Percentiles rank a stretch among this genome's conserved stretches.
Conservation (phyloP, 2,797 vertebrate genomes). For the Serranus cabrilla region DNA sequence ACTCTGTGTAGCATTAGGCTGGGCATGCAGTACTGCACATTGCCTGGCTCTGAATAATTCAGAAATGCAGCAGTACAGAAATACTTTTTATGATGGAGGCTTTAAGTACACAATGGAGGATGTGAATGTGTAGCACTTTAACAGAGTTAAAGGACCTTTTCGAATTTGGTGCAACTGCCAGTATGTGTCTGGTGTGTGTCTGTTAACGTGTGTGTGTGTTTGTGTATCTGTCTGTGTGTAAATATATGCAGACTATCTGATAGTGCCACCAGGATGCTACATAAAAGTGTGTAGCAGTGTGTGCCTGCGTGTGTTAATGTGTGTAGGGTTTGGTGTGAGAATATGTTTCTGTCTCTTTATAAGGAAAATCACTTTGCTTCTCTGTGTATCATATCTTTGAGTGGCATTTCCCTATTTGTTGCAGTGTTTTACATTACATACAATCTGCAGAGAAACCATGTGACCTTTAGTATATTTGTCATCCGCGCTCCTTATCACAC, state of each 20-base stretch:
- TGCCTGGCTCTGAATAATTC: constrained; percentile 74
- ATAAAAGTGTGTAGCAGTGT: not conserved
- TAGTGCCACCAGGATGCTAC: too few relatives aligned
- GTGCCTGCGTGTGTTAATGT: constrained; percentile 18
- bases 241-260: too few relatives aligned
- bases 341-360: constrained; percentile 38
- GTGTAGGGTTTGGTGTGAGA: constrained; percentile 11
- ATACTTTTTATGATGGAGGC: constrained; percentile 69
- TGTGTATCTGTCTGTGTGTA: constrained; percentile 2
- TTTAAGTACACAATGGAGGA: constrained; percentile 67
- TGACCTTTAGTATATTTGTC: constrained; percentile 20
- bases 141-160: constrained; percentile 38
- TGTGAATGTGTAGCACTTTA: constrained; percentile 54
- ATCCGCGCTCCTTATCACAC: not conserved
- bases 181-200: constrained; percentile 36
- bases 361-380: constrained; percentile 30
- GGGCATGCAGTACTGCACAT: constrained; percentile 55
- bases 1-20: constrained; percentile 48
- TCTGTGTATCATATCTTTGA: constrained; percentile 33
- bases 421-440: constrained; percentile 29
- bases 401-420: constrained; percentile 33
- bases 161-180: constrained; percentile 40
- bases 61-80: constrained; percentile 74
- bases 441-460: constrained; percentile 20
- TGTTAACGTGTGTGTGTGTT: constrained; percentile 2